A percentile compares a stretch with the other conserved stretches of the same genome.
Evolutionary conservation across 2,113 vertebrate species (phyloP).

Genomic region (Rattus norvegicus): DNA sequence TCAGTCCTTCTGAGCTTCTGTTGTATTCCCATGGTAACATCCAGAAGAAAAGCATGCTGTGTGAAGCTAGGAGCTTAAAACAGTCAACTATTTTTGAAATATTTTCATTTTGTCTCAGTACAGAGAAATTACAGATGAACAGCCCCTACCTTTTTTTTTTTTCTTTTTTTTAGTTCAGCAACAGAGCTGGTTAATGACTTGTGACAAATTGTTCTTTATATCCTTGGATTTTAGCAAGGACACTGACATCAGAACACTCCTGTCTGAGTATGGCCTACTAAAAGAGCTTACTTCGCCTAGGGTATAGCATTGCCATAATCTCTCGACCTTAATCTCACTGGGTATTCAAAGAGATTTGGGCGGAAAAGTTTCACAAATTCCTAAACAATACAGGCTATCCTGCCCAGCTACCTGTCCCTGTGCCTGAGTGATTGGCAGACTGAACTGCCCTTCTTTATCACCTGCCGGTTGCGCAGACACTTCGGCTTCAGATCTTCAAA

Average conservation of each 20-base stretch:
- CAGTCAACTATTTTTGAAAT: neutral
- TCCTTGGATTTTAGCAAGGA: constrained; percentile 46
- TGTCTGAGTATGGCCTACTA: neutral
- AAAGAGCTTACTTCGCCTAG: neutral
- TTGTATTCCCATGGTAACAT: neutral
- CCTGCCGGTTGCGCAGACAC: neutral
- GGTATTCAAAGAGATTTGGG: constrained; percentile 1
- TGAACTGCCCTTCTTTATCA: constrained; percentile 6
- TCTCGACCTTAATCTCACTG: constrained; percentile 46
- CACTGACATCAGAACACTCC: neutral
- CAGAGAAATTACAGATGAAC: neutral
- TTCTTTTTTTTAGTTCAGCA: neutral
- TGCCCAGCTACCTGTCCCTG: neutral
- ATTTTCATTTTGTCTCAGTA: neutral
- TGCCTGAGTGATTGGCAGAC: neutral
- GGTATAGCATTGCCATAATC: constrained; percentile 45
- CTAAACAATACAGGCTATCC: neutral
- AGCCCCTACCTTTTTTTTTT: neutral
- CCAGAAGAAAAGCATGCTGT: no score
- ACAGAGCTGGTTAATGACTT: constrained; percentile 38
- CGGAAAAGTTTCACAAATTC: neutral
- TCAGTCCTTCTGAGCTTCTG: neutral
- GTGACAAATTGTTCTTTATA: constrained; percentile 23
- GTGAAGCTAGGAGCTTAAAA: neutral
- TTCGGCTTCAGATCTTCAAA: constrained; percentile 24